Base-by-base conservation (phyloP, 2,888 invertebrate genomes). In the Aphodius sticticus region DNA sequence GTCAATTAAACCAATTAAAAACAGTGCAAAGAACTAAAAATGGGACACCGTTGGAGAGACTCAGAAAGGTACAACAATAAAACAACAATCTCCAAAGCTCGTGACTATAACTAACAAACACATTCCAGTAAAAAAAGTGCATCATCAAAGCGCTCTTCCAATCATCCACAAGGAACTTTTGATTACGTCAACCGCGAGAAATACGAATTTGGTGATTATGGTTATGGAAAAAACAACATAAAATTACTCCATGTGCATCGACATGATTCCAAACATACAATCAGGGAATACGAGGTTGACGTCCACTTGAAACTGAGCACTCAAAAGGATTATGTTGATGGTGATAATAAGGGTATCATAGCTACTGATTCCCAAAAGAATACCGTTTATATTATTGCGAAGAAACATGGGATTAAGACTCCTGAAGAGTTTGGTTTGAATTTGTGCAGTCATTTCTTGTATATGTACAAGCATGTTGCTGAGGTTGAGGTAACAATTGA, bases 361-460 rank as follows among this genome's bases (percentile, higher is more conserved):
- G 95, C 95, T 14, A 96, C 96, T 0, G 96, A 96, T 86, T 94
- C 95, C 0, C 96, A 96, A 87, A 96, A 96, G 89, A 96, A 96
- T 86, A 95, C 95, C 0, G 94, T 96, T 69, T 96, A 95, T 86
- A 88, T 96, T 69, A 87, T 96, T 83, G 96, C 96, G 6, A 95
- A 95, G 86, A 94, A 95, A 85, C 91, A 94, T 86, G 96, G 95
- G 75, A 92, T 96, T 53, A 92, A 93, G 84, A 93, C 93, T 37
- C 95, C 95, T 0, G 96, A 96, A 87, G 93, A 93, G 85, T 96
- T 96, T 87, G 95, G 93, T 0, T 90, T 95, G 16, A 88, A 94
- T n/a, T 91, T 96, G 15, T 93, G 93, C 84, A 92, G 92, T 80
- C 95, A 96, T 87, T 96, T 96, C 85, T 89, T 96, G 77, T 92